Evolutionary conservation across 2,113 vertebrate genomes (phyloP), one percentile per base, ranked within the genome.

Genomic region (Acinonyx jubatus): DNA sequence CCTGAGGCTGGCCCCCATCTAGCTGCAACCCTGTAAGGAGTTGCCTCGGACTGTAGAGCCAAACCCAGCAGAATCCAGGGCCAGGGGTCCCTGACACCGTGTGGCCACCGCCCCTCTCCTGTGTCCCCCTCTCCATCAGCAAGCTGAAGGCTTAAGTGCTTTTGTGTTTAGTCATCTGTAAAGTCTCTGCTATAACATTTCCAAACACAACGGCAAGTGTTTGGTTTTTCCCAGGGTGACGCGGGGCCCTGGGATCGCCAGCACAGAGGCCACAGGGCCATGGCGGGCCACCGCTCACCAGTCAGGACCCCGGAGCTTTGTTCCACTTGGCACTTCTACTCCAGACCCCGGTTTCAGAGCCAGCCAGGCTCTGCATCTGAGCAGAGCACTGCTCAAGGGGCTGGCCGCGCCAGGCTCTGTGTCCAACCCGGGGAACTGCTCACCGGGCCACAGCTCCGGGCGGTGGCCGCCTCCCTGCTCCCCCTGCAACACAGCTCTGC

Each of bases 151-250:
- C 94, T 92, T 97, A 98, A 97, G 96, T 97, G 97, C 95, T 94
- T 93, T 87, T 71, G 87, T 95, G 95, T 98, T 98, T 93, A 97
- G 94, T 3, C 89, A 50, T 96, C 97, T 97, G 96, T 98, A 98
- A 97, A 98, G 91, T 92, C 85, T 66, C 66, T 69, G 76, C 86
- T 95, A 57, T 89, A 90, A n/a, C 78, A 92, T 95, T 97, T 98
- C 96, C 74, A 96, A 98, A 92, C 83, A 97, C 93, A 65, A 25
- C 18, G 79, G 89, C 52, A 50, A 96, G 38, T 87, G 92, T 98
- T 98, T 97, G 97, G 80, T 79, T 98, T 98, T 98, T 80, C 97
- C 76, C 96, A 98, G 96, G 97, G 96, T 63, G 94, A 95, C 1
- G 0, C 9, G 6, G 71, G 93, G 57, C 29, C 45, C 66, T 4